These are phyloP conservation scores for Cephalophus harveyi DNA, from an alignment of 2,113 vertebrate genomes.

Conservation along the genomic window DNA sequence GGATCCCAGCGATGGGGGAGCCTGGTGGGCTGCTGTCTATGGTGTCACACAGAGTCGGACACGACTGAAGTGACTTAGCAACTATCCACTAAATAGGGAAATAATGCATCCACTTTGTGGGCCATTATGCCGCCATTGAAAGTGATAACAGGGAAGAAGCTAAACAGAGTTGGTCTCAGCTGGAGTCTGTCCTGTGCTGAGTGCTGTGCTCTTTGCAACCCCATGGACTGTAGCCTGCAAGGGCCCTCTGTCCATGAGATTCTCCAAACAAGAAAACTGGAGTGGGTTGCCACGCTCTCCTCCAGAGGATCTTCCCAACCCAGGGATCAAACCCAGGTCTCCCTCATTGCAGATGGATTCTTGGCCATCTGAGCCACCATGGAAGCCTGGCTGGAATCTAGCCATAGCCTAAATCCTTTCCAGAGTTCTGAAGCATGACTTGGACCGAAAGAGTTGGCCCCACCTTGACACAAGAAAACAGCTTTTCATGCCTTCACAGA, in stretches of 20 bases:
- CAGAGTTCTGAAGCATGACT: background rate
- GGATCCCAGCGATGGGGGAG: too few relatives aligned
- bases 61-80: too few relatives aligned
- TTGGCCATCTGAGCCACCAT: background rate
- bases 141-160: background rate
- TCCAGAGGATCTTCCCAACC: background rate
- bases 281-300: background rate
- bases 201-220: background rate
- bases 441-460: background rate
- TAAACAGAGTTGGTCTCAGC: background rate
- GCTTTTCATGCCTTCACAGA: background rate
- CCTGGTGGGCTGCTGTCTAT: too few relatives aligned
- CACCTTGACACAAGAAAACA: background rate
- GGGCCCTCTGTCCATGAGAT: background rate
- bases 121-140: background rate
- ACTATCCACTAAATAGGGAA: background rate
- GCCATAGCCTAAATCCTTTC: background rate
- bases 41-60: too few relatives aligned
- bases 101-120: background rate
- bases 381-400: background rate
- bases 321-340: background rate
- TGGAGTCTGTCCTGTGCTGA: background rate
- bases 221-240: background rate
- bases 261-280: background rate
- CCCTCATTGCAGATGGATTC: background rate